Conservation (phyloP, 64 coral and sea anemone genomes). For the Actinia tenebrosa region DNA sequence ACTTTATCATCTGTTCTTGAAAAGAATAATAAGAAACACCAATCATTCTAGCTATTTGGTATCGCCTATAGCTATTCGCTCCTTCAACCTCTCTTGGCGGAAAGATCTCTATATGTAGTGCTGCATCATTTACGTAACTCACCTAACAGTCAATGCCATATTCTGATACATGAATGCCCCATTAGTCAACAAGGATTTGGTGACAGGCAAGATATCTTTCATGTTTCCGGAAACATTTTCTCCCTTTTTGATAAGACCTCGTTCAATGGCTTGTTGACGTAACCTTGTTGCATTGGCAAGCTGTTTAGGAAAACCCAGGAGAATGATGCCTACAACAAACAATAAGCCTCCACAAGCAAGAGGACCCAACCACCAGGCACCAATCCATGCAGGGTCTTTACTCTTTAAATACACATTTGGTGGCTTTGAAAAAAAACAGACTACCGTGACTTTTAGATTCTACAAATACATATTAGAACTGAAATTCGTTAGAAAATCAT, state of each 20-base stretch:
- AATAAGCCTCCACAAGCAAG: slow-evolving; percentile 23
- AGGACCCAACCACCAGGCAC: slow-evolving; percentile 54
- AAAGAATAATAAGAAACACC: too few species aligned
- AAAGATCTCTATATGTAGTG: too few species aligned
- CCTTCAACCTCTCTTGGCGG: too few species aligned
- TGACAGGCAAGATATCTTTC: slow-evolving; percentile 69
- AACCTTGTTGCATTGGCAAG: slow-evolving; percentile 7
- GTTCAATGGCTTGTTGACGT: slow-evolving; percentile 28
- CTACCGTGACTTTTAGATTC: background rate
- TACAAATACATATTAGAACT: background rate
- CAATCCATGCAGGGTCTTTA: slow-evolving; percentile 32
- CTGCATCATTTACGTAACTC: background rate
- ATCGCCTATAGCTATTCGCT: too few species aligned
- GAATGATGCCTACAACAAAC: background rate
- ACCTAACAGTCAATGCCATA: slow-evolving; percentile 32
- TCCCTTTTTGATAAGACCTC: slow-evolving; percentile 29
- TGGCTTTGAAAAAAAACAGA: slow-evolving; percentile 8
- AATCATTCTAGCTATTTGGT: too few species aligned
- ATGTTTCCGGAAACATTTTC: background rate
- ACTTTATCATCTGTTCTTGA: too few species aligned
- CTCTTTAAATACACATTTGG: background rate
- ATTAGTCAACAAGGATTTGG: slow-evolving; percentile 51
- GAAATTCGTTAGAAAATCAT: too few species aligned
- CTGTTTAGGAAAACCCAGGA: slow-evolving; percentile 38
- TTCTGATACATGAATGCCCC: slow-evolving; percentile 83